These are phyloP conservation scores for Anguilla pacifica DNA, from an alignment of 2,797 vertebrate genomes.

Conservation along the genomic window DNA sequence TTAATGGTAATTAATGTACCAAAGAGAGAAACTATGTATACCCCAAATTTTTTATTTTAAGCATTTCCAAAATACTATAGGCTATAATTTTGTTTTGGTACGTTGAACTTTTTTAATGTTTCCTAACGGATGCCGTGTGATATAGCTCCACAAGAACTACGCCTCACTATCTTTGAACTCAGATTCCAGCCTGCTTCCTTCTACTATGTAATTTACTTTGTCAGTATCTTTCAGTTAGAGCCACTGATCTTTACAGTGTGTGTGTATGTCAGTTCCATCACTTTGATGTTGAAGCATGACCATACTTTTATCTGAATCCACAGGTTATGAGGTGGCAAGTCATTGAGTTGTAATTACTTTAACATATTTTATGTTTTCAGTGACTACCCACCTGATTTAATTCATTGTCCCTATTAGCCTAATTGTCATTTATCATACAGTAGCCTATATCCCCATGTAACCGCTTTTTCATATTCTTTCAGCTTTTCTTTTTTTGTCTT, in stretches of 20 bases:
- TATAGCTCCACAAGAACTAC: background rate
- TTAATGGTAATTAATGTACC: background rate
- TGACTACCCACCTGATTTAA: background rate
- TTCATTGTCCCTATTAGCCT: background rate
- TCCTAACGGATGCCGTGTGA: too few species aligned
- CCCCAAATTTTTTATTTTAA: background rate
- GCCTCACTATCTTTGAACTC: background rate
- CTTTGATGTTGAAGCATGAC: background rate
- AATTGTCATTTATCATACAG: background rate
- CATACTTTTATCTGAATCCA: background rate
- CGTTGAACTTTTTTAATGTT: too few species aligned
- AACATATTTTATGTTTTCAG: background rate
- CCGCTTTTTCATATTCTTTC: background rate
- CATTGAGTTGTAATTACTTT: background rate
- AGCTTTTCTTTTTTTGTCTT: too few species aligned
- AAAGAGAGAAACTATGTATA: background rate
- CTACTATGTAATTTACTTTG: background rate
- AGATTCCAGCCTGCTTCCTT: background rate
- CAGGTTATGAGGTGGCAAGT: background rate
- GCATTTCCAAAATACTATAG: background rate
- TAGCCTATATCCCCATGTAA: background rate
- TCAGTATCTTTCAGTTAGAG: background rate
- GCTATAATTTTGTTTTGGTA: background rate
- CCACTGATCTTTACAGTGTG: background rate
- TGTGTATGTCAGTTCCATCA: background rate